These are phyloP conservation scores for Dastarcus helophoroides DNA, from an alignment of 2,888 invertebrate species.

Conservation along the genomic window DNA sequence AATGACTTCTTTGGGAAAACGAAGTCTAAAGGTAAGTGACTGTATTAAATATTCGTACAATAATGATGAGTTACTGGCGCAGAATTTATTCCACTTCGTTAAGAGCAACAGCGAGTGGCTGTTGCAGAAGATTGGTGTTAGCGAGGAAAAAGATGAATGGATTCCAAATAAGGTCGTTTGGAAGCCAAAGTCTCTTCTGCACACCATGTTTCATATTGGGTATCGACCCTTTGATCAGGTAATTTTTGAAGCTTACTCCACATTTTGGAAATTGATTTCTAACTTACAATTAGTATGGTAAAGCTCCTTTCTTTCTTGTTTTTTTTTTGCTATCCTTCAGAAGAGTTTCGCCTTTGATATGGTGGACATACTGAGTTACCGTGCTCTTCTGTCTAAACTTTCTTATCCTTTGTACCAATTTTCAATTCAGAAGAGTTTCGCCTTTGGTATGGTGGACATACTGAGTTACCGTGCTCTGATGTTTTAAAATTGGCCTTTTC, in stretches of 20 bases:
- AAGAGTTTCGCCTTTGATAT: too few species aligned
- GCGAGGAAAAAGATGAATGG: conserved; percentile 31
- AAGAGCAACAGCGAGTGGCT: conserved; percentile 59
- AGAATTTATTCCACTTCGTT: conserved; percentile 62
- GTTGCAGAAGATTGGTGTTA: conserved; percentile 44
- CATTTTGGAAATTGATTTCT: too few species aligned
- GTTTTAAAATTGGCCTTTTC: too few species aligned
- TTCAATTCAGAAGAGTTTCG: too few species aligned
- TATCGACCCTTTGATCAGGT: conserved; percentile 67
- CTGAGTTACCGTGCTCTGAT: too few species aligned
- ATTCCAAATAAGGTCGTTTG: conserved; percentile 27
- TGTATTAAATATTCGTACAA: background rate
- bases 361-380: too few species aligned
- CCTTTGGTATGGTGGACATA: too few species aligned
- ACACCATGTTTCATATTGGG: conserved; percentile 73
- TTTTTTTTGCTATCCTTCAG: too few species aligned
- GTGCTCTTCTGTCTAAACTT: too few species aligned
- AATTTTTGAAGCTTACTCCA: background rate
- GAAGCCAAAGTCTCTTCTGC: conserved; percentile 45
- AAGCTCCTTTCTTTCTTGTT: too few species aligned
- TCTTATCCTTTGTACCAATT: too few species aligned
- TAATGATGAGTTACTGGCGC: conserved; percentile 1
- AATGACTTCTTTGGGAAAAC: conserved; percentile 47
- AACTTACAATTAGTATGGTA: too few species aligned
- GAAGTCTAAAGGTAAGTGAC: conserved; percentile 37